Base-by-base conservation (phyloP, 2,113 vertebrate genomes). In the Anarrhichthys ocellatus region DNA sequence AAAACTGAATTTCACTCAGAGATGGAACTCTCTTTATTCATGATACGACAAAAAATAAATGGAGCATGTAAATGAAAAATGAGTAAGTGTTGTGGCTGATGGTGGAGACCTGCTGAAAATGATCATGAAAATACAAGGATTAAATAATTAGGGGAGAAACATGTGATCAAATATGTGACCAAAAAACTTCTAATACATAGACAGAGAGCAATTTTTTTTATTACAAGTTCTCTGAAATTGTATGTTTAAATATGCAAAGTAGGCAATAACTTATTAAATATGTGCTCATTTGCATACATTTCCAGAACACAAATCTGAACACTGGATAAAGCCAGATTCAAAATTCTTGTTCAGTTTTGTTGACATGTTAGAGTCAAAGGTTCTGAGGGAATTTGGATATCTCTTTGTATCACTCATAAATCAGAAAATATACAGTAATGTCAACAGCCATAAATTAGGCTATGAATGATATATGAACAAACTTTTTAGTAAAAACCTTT, bases 1-100 rank as follows among this genome's bases (percentile, higher is more conserved):
- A 70, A 24, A 77, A 9, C 36, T 59, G 0, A 54, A 20, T 40
- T 77, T 76, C 5, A 75, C 58, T 70, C 15, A 36, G 9, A 78
- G 20, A 73, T 32, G 24, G 75, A 86, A 18, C 73, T 0, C 2
- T 67, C 32, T 52, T 63, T 67, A 70, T 70, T 77, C 42, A 38
- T 20, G 46, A 50, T 20, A 22, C 18, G 0, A 24, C 20, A 68
- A 14, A n/a, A 50, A 65, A 82, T 58, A 50, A n/a, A 38, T 38
- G 6, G 27, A 78, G 29, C 1, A 17, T 67, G 2, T 22, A 27
- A 74, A 44, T n/a, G 11, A 65, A 59, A 73, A 70, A 24, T 20
- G 2, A 54, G 11, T 3, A 24, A 48, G 15, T 20, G 38, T 44
- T 44, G 42, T 46, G 14, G 44, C 44, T 48, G 32, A 29, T 11